phyloP scores from a whole-genome alignment of 2,113 vertebrate species.

The Microcebus griseorufus region DNA sequence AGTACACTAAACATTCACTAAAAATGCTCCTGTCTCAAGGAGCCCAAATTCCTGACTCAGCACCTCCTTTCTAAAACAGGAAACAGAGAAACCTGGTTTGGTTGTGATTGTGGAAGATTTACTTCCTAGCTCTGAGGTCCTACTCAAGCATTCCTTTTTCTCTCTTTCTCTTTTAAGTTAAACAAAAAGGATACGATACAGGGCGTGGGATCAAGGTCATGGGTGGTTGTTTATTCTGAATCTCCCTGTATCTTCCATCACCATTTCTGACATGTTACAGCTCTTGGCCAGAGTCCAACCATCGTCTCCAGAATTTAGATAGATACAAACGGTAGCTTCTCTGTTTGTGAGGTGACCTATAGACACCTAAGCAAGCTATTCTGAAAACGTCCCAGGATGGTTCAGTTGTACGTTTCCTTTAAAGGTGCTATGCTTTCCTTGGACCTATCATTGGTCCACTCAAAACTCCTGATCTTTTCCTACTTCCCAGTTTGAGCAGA shows the following conservation, averaged over 20 bases:
- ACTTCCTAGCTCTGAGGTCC: slow-evolving; percentile 18
- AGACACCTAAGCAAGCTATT: neutral
- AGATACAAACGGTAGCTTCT: neutral
- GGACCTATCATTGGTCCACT: neutral
- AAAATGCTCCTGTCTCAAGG: neutral
- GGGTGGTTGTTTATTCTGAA: neutral
- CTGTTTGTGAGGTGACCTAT: neutral
- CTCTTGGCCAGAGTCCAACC: neutral
- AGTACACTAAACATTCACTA: neutral
- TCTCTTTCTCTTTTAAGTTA: slow-evolving; percentile 20
- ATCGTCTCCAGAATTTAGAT: slow-evolving; percentile 2
- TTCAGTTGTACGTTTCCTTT: neutral
- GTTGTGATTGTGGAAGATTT: slow-evolving; percentile 56
- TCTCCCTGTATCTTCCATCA: neutral
- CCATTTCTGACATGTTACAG: neutral
- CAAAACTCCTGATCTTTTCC: neutral
- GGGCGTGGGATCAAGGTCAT: neutral
- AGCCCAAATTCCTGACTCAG: slow-evolving; percentile 13
- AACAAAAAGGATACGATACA: neutral
- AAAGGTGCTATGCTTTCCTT: neutral
- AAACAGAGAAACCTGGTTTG: slow-evolving; percentile 42
- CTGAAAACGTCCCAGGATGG: neutral
- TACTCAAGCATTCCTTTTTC: neutral
- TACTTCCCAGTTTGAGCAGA: neutral
- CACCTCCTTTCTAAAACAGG: slow-evolving; percentile 30